Percentiles rank a stretch among this genome's conserved stretches.
Evolutionary conservation across 30 jellyfish, hydroid and myxozoan species (phyloP).

Genomic region (Hydractinia symbiolongicarpus): DNA sequence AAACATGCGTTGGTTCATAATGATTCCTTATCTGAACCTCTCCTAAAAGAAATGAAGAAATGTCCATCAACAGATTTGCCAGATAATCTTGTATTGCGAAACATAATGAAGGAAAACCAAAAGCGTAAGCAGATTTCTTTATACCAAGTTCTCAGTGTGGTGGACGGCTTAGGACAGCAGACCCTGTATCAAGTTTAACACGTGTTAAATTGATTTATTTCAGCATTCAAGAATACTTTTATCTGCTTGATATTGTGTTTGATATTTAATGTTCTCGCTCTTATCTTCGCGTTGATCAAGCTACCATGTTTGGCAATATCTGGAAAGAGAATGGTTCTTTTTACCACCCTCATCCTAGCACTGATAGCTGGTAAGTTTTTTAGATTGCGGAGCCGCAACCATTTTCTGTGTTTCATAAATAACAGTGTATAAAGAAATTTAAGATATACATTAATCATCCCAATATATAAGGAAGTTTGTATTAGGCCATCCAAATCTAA

Average conservation of each 20-base stretch:
- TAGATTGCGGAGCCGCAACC: not conserved
- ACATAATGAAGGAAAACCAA: not conserved
- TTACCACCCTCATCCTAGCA: conserved; percentile 7
- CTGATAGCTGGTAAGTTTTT: conserved; percentile 14
- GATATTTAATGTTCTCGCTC: conserved; percentile 20
- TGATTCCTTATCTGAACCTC: too few species aligned
- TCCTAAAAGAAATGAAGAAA: too few species aligned
- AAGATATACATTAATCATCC: too few species aligned
- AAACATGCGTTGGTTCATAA: not conserved
- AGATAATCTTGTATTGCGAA: not conserved
- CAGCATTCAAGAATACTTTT: conserved; percentile 26
- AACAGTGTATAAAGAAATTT: too few species aligned
- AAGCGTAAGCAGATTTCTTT: not conserved
- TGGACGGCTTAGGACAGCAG: too few species aligned
- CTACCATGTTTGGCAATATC: conserved; percentile 6
- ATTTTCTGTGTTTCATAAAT: too few species aligned
- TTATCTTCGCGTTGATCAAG: conserved; percentile 18
- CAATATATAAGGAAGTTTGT: too few species aligned
- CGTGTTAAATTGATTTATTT: not conserved
- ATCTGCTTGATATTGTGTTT: conserved; percentile 18
- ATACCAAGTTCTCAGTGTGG: not conserved
- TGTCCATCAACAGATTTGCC: not conserved
- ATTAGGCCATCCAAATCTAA: too few species aligned
- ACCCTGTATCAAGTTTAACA: too few species aligned
- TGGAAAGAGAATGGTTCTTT: not conserved